Conservation (phyloP, 2,113 vertebrate species). For the Hiodon alosoides region DNA sequence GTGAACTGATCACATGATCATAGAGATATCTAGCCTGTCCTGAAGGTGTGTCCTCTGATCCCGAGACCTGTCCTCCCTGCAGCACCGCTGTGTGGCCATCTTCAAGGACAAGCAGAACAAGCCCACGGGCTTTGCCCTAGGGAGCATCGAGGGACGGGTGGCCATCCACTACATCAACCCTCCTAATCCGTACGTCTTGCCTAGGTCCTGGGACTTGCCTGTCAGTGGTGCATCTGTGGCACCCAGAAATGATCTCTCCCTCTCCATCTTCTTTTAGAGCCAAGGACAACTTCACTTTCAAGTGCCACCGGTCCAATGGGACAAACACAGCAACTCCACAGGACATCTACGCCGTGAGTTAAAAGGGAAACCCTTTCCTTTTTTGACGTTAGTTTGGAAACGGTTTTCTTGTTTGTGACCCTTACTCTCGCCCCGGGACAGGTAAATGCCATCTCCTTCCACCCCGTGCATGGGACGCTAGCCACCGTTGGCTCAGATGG, state of each 20-base stretch:
- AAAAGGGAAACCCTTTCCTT: background rate
- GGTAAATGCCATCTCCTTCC: conserved; percentile 97
- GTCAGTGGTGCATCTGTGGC: background rate
- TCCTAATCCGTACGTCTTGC: conserved; percentile 86
- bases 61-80: background rate
- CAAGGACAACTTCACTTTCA: conserved; percentile 99
- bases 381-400: background rate
- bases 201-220: background rate
- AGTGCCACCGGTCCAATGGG: conserved; percentile 97
- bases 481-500: conserved; percentile 95
- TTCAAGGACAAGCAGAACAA: conserved; percentile 99
- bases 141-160: conserved; percentile 95
- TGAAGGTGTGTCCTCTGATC: background rate
- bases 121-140: conserved; percentile 94
- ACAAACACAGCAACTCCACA: conserved; percentile 95
- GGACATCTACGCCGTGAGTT: conserved; percentile 92
- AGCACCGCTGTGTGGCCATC: conserved; percentile 98
- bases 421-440: conserved; percentile 36
- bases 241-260: background rate
- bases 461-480: conserved; percentile 92
- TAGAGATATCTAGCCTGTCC: too few relatives aligned
- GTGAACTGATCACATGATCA: background rate
- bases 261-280: conserved; percentile 61
- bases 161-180: conserved; percentile 98
- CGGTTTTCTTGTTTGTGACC: too few relatives aligned